These are phyloP conservation scores for Drosophila burlai DNA, from an alignment of 1,140 invertebrate genomes.

Conservation along the genomic window DNA sequence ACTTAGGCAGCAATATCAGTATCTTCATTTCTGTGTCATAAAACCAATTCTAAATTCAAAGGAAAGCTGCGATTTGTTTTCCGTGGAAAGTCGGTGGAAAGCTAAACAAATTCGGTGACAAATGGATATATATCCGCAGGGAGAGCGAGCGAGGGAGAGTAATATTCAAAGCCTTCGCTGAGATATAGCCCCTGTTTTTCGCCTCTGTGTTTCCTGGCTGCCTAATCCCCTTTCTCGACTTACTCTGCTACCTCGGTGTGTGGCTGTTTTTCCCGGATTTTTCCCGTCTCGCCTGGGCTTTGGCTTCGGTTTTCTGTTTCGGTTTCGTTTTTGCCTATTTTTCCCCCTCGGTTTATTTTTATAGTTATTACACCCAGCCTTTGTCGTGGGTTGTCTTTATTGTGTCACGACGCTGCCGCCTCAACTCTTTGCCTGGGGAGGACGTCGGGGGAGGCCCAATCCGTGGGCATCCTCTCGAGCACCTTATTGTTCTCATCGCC, in stretches of 20 bases:
- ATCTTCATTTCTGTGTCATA: too few relatives aligned
- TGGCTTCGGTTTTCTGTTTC: constrained; percentile 1
- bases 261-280: constrained; percentile 1
- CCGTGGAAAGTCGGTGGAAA: constrained; percentile 3
- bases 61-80: neutral
- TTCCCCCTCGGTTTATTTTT: constrained; percentile 71
- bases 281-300: constrained; percentile 1
- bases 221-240: constrained; percentile 9
- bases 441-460: neutral
- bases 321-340: constrained; percentile 4
- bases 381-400: constrained; percentile 73
- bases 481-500: constrained; percentile 72
- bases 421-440: constrained; percentile 57
- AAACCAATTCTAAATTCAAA: neutral
- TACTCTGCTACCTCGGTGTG: neutral
- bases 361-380: constrained; percentile 76
- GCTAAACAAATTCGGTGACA: constrained; percentile 41
- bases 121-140: constrained; percentile 45
- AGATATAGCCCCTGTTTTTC: neutral
- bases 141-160: neutral
- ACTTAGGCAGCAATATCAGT: too few relatives aligned
- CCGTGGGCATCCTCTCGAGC: constrained; percentile 52
- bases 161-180: constrained; percentile 6
- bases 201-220: neutral
- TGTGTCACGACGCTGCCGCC: constrained; percentile 71